Base-by-base conservation (phyloP, 2,888 invertebrate genomes). In the Orgyia antiqua region DNA sequence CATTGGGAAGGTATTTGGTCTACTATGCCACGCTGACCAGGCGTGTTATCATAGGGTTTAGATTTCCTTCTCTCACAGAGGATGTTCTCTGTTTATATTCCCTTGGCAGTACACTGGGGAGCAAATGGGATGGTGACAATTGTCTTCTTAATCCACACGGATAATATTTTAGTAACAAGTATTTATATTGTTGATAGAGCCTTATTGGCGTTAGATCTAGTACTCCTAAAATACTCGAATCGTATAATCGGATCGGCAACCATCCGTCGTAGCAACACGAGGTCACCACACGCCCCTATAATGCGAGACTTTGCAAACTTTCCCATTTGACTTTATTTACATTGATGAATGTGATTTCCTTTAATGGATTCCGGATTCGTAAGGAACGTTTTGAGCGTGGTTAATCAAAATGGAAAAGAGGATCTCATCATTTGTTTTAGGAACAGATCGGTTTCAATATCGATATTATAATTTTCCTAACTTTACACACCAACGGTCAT, bases 181-280 rank as follows among this genome's bases (percentile, higher is more conserved):
- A 33, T 42, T 41, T 45, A 50, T 51, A 39, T 42, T 51, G 53
- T 51, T 56, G 57, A 56, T 54, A 52, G 40, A 39, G 49, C 42
- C 38, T 43, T 61, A 64, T 63, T 59, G 56, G 54, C 27, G 37
- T n/a, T n/a, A 46, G 55, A 57, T 62, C 56, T 57, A 56, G 58
- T 39, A 37, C 36, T 38, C 42, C 42, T 31, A 34, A 42, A 46
- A 39, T 37, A 40, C 51, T n/a, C 58, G 53, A 47, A 51, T 38
- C 56, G 45, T 39, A 48, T 68, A 68, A 69, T 68, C 62, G 49
- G 57, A 62, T 67, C 53, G 49, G 33, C 46, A 47, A 42, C 49
- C 51, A 52, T 51, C 49, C 51, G 48, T 39, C 39, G 47, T 18
- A 34, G 35, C 27, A 29, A 20, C 23, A 8, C 8, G 17, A 33